A percentile compares a stretch with the other conserved stretches of the same genome.
Evolutionary conservation across 2,888 invertebrate species (phyloP).

Genomic region (Drosophila ezoana): DNA sequence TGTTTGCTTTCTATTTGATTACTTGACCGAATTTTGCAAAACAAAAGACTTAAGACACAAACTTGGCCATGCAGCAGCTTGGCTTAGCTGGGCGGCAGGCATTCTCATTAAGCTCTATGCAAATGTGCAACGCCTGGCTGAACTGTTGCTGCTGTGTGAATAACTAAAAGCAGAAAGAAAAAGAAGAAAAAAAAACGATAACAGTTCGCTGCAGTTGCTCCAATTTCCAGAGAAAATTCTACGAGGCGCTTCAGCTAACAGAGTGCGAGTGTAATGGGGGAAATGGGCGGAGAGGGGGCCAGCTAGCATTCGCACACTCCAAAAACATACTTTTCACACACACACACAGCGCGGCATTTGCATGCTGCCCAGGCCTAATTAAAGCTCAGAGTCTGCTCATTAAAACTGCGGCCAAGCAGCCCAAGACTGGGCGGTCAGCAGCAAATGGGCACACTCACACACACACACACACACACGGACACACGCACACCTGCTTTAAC

Average conservation of each 20-base stretch:
- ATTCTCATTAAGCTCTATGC: conserved; percentile 62
- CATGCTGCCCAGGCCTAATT: conserved; percentile 51
- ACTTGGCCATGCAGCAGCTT: conserved; percentile 40
- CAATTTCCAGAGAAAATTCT: conserved; percentile 61
- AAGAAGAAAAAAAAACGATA: conserved; percentile 12
- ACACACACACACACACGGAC: conserved; percentile 17
- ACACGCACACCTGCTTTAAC: conserved; percentile 13
- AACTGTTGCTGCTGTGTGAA: conserved; percentile 35
- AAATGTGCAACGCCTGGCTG: conserved; percentile 78
- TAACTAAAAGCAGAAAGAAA: conserved; percentile 13
- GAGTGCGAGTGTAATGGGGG: background rate
- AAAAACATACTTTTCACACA: conserved; percentile 68
- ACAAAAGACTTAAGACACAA: conserved; percentile 76
- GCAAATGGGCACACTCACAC: conserved; percentile 35
- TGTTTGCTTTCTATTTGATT: conserved; percentile 75
- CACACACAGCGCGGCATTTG: conserved; percentile 39
- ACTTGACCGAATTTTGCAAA: conserved; percentile 67
- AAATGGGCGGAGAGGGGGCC: background rate
- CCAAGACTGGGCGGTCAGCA: conserved; percentile 21
- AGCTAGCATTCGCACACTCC: conserved; percentile 72
- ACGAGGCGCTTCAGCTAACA: conserved; percentile 22
- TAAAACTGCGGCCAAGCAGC: conserved; percentile 34
- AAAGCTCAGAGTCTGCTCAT: conserved; percentile 47
- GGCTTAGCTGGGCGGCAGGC: conserved; percentile 29
- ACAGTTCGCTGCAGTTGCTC: conserved; percentile 53